Conservation (phyloP, 2,113 vertebrate genomes). For the Ornithorhynchus anatinus region DNA sequence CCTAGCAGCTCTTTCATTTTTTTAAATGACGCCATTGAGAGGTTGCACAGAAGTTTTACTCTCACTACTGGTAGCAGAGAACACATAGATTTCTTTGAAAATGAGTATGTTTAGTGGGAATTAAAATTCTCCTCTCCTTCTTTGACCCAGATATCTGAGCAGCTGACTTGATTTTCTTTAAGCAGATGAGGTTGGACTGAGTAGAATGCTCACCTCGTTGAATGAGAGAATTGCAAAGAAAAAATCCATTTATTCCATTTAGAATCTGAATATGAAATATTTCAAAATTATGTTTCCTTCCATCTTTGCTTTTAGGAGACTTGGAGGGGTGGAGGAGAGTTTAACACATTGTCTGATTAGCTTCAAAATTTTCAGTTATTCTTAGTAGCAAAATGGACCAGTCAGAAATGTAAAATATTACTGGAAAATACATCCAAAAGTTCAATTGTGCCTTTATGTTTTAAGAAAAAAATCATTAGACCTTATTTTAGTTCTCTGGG, state of each 20-base stretch:
- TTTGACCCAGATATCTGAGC: not conserved
- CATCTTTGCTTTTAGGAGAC: not conserved
- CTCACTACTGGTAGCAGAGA: conserved; percentile 32
- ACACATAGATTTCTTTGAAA: conserved; percentile 38
- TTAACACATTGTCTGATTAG: no score
- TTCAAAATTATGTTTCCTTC: not conserved
- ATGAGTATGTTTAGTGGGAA: conserved; percentile 23
- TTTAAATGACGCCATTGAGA: conserved; percentile 38
- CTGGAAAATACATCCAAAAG: not conserved
- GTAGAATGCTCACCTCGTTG: not conserved
- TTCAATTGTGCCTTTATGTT: not conserved
- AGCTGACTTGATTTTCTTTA: conserved; percentile 40
- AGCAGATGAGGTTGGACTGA: not conserved
- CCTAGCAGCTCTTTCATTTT: conserved; percentile 53
- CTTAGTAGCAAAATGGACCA: not conserved
- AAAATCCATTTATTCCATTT: conserved; percentile 1
- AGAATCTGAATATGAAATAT: not conserved
- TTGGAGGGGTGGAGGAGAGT: no score
- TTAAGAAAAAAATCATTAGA: no score
- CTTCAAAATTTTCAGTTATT: no score
- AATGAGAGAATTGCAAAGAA: conserved; percentile 17
- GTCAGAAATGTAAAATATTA: not conserved
- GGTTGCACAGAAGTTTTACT: conserved; percentile 21
- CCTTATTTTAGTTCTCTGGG: no score
- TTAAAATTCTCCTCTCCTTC: conserved; percentile 17